A percentile compares a stretch with the other conserved stretches of the same genome.
phyloP scores from a whole-genome alignment of 2,888 invertebrate species.

The Malthinus seriepunctatus region DNA sequence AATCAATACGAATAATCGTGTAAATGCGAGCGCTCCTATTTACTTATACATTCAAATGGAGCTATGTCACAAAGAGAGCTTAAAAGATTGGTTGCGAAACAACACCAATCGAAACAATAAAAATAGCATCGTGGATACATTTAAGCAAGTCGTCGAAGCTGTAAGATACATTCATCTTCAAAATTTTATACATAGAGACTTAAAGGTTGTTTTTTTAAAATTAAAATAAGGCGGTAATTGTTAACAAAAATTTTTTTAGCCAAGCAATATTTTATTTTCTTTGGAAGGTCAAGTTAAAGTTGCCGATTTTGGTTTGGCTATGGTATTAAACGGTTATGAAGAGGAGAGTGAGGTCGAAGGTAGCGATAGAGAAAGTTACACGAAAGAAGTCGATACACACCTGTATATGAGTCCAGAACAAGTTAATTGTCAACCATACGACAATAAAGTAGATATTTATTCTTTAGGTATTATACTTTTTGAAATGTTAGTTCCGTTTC shows the following conservation, averaged over 20 bases:
- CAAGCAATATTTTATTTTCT: slow-evolving; percentile 92
- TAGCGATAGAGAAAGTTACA: slow-evolving; percentile 14
- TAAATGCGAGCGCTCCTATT: slow-evolving; percentile 50
- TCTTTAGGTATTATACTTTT: slow-evolving; percentile 92
- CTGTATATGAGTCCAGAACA: slow-evolving; percentile 99
- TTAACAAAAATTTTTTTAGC: slow-evolving; percentile 57
- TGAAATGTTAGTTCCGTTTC: slow-evolving; percentile 88
- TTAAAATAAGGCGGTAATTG: not conserved
- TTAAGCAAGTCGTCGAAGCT: slow-evolving; percentile 90
- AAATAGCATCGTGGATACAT: slow-evolving; percentile 67
- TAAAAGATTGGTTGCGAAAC: slow-evolving; percentile 86
- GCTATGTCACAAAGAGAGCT: slow-evolving; percentile 83
- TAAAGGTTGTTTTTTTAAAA: slow-evolving; percentile 72
- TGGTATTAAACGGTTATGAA: slow-evolving; percentile 71
- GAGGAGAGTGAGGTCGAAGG: slow-evolving; percentile 33
- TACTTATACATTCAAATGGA: slow-evolving; percentile 98
- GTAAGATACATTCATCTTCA: slow-evolving; percentile 94
- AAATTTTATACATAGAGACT: slow-evolving; percentile 92
- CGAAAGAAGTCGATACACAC: slow-evolving; percentile 62
- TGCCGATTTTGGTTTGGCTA: slow-evolving; percentile 98
- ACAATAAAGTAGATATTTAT: slow-evolving; percentile 94
- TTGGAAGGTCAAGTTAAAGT: slow-evolving; percentile 90
- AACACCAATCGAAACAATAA: slow-evolving; percentile 57
- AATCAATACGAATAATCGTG: not conserved
- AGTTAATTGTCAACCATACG: slow-evolving; percentile 72